Base-by-base conservation (phyloP, 2,888 invertebrate species). In the Scaptomyza flava region DNA sequence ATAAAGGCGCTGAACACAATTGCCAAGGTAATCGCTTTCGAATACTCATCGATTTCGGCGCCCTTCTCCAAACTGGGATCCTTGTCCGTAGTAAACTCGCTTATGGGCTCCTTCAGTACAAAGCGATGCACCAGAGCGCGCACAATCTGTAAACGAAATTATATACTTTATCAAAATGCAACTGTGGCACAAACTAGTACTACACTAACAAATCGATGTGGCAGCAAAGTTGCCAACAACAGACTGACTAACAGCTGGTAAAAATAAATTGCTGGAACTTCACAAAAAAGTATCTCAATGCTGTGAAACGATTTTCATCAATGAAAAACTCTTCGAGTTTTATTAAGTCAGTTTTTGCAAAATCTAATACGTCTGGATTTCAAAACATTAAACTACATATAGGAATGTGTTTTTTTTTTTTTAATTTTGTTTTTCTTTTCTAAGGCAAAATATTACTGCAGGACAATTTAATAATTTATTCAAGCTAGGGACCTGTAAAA, bases 1-100 rank as follows among this genome's bases (percentile, higher is more conserved):
- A 95, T 92, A 89, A 95, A 96, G 33, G 96, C 94, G 47, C 94
- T 91, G 27, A 93, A 91, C 31, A 96, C 94, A 81, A 97, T 95
- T 20, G 93, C 92, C 72, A 96, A 91, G 56, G 92, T 92, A 64
- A 92, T 92, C 58, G 87, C 89, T 63, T 90, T 89, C 30, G 91
- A 91, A 71, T 92, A 90, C 75, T 90, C 89, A 77, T 92, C 92
- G 63, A 89, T 88, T 64, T 91, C 89, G n/a, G 89, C 89, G 12
- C 91, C 92, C 71, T 91, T 91, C 71, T 92, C 92, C 58, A 90
- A 74, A 48, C 80, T 91, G 11, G 92, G 92, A 78, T 92, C 91
- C 63, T 90, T 91, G 71, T 92, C 91, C 69, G 91, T 89, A 14
- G 92, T 91, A 38, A 90, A 88, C 70, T 92, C 92, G 27, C 90